Evolutionary conservation across 2,113 vertebrate species (phyloP), one percentile per base, ranked within the genome.

Genomic region (Heloderma charlesbogerti): DNA sequence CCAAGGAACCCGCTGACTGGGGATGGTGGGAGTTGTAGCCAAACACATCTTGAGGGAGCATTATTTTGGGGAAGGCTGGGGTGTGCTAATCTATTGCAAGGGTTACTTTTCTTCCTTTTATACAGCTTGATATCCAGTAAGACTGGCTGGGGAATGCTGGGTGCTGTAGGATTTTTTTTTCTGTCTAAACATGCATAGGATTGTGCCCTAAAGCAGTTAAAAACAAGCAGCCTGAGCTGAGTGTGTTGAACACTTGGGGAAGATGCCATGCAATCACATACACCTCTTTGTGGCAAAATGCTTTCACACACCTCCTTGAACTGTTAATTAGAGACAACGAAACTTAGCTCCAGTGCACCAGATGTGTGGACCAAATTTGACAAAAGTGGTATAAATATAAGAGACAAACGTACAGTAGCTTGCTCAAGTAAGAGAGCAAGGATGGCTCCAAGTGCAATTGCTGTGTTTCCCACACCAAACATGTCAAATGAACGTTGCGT

Each of bases 291-390:
- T 88, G 92, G n/a, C 0, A 0, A 7, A 93, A 37, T 82, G 83
- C 71, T 86, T 86, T 91, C 81, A 90, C 88, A 75, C 89, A 86
- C 86, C 82, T 82, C 88, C 93, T 89, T 0, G 51, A 88, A 93
- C n/a, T 37, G n/a, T 88, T 95, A 93, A 94, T 94, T 94, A 91
- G 86, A 95, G 93, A 74, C 77, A 90, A 92, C n/a, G 85, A 40
- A 0, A n/a, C 48, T 34, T 31, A 37, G 22, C 29, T 22, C 45
- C 0, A 48, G 84, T 54, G 88, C 92, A 83, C 40, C 13, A 63
- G 13, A 7, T 63, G 13, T 63, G 66, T 12, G 66, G 25, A 67
- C 18, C 71, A 72, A 72, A 72, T 72, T 72, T 72, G 34, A 3
- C 31, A 72, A 72, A 72, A 72, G 71, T 12, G 29, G 9, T n/a